Evolutionary conservation across 1,140 invertebrate species (phyloP).

Genomic region (Solenopsis fugax): DNA sequence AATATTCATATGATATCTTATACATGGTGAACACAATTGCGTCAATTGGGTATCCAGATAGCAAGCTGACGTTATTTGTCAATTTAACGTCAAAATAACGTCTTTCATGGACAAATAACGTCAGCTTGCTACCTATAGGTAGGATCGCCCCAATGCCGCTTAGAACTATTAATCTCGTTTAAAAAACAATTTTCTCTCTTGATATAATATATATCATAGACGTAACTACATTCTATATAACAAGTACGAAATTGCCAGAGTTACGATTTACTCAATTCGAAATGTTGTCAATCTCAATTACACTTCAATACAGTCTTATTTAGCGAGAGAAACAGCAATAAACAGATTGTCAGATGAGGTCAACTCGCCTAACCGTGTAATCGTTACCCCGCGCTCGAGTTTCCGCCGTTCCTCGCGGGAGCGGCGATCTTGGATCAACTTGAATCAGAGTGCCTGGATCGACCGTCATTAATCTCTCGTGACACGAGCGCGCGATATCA

Average conservation of each 20-base stretch:
- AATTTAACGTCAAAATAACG: too few species aligned
- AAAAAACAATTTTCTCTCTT: neutral
- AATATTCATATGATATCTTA: too few species aligned
- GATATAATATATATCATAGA: neutral
- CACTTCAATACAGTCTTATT: neutral
- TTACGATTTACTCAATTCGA: neutral
- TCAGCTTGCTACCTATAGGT: too few species aligned
- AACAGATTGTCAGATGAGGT: neutral
- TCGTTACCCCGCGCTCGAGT: neutral
- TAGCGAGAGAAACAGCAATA: neutral
- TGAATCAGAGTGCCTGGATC: neutral
- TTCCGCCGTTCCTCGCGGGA: neutral
- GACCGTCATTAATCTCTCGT: constrained; percentile 14
- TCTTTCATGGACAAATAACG: too few species aligned
- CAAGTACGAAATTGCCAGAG: neutral
- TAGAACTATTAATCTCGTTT: neutral
- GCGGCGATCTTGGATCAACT: neutral
- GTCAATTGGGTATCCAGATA: too few species aligned
- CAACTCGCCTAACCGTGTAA: constrained; percentile 22
- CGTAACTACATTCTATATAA: neutral
- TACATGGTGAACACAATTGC: too few species aligned
- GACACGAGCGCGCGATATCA: constrained; percentile 1
- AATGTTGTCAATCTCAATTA: constrained; percentile 3
- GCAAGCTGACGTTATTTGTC: too few species aligned
- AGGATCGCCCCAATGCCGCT: neutral